A percentile compares a stretch with the other conserved stretches of the same genome.
These are phyloP conservation scores for Chauna torquata DNA, from an alignment of 2,113 vertebrate genomes.

Conservation along the genomic window DNA sequence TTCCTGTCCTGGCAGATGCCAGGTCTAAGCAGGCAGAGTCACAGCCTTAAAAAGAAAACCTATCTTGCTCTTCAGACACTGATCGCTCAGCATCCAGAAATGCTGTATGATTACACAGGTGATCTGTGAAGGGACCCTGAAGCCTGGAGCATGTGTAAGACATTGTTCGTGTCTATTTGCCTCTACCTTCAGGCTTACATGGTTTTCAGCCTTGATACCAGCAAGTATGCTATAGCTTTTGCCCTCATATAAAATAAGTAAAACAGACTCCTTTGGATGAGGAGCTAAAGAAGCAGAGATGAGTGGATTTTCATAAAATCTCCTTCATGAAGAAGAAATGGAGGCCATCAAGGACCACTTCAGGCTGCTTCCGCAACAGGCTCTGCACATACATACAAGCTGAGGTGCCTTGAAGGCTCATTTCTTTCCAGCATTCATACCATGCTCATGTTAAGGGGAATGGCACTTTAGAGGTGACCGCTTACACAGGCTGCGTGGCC, in stretches of 20 bases:
- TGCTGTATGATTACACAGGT: neutral
- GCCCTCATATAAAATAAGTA: neutral
- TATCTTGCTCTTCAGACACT: neutral
- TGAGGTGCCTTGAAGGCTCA: neutral
- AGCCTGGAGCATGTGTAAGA: neutral
- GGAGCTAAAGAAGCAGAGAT: neutral
- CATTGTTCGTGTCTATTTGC: neutral
- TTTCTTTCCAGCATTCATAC: neutral
- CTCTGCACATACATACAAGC: neutral
- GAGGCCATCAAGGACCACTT: neutral
- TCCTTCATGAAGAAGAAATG: neutral
- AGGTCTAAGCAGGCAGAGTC: neutral
- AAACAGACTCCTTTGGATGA: neutral
- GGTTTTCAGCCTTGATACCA: neutral
- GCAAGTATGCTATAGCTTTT: neutral
- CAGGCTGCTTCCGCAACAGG: neutral
- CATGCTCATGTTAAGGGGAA: neutral
- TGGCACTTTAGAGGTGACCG: neutral
- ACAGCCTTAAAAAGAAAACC: neutral
- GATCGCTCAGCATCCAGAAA: neutral
- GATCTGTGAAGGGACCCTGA: neutral
- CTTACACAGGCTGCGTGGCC: fast-evolving
- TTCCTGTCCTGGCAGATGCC: neutral
- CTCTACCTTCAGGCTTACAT: neutral
- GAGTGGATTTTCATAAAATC: neutral